Percentiles rank a stretch among this genome's conserved stretches.
phyloP scores from a whole-genome alignment of 2,888 invertebrate species.

The Thereva unica region DNA sequence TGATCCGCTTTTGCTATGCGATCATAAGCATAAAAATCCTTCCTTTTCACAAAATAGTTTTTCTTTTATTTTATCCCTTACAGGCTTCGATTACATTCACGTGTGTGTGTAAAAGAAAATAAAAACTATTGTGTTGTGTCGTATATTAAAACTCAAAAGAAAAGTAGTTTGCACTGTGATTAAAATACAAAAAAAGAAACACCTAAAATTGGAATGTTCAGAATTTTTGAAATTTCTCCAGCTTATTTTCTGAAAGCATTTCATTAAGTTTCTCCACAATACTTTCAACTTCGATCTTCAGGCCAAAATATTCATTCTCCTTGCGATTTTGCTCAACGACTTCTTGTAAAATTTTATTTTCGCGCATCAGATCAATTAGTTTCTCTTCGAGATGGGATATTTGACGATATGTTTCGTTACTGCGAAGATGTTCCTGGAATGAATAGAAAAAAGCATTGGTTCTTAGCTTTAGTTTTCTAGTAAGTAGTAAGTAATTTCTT shows the following conservation, averaged over 20 bases:
- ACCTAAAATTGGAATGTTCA: not conserved
- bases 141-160: no score
- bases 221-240: not conserved
- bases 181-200: not conserved
- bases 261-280: constrained; percentile 8
- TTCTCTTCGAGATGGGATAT: constrained; percentile 46
- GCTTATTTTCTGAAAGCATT: constrained; percentile 6
- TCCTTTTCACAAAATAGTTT: no score
- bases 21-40: no score
- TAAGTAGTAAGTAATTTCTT: no score
- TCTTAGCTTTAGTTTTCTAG: no score
- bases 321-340: constrained; percentile 36
- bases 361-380: constrained; percentile 43
- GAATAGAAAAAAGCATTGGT: not conserved
- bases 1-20: no score
- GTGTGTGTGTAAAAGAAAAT: no score
- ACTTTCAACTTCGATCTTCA: constrained; percentile 17
- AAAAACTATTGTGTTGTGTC: no score
- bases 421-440: constrained; percentile 40
- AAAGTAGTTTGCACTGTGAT: no score
- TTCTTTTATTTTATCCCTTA: no score
- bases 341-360: constrained; percentile 43
- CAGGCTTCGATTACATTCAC: no score
- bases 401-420: constrained; percentile 45
- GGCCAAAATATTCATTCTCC: constrained; percentile 34